Evolutionary conservation across 1,140 invertebrate genomes (phyloP), one percentile per base, ranked within the genome.

Genomic region (Thaumatotibia leucotreta): DNA sequence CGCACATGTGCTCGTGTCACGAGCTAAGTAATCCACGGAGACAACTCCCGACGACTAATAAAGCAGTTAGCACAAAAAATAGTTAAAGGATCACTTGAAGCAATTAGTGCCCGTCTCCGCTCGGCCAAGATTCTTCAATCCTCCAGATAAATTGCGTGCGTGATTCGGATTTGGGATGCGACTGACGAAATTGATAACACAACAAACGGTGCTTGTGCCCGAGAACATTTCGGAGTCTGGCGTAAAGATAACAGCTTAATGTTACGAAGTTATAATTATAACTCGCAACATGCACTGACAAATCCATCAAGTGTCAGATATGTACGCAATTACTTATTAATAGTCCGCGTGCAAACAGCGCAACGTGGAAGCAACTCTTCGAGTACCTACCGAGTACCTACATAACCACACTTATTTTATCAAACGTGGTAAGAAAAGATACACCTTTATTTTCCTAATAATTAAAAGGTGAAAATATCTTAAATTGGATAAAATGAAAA

Each of bases 61-160:
- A 66, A 62, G 63, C 64, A 64, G 62, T 64, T 58, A 49, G 52
- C 24, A 63, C 61, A 66, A 70, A 66, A 69, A 66, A 50, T 67
- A 63, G 27, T 68, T 33, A 68, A 49, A 64, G 27, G 62, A 45
- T 9, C 22, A 58, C 52, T 58, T 58, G 52, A 27, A 58, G 11
- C 52, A 58, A 58, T 58, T 58, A 58, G 52, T 58, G 52, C 2
- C 9, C 33, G 33, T 39, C 17, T 58, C 52, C 11, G 23, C 23
- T 10, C 23, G 39, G 39, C 20, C 24, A 58, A 58, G 27, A 58
- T 23, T 23, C 24, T 27, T 29, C 52, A 27, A 58, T 58, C 52
- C 23, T 58, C 14, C 39, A 45, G 39, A 45, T 27, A 27, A 58
- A 29, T 11, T 14, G n/a, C 33, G 27, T 58, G 24, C n/a, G 24